These are phyloP conservation scores for Brachionus rubens DNA, from an alignment of 1,140 invertebrate species.

Conservation along the genomic window DNA sequence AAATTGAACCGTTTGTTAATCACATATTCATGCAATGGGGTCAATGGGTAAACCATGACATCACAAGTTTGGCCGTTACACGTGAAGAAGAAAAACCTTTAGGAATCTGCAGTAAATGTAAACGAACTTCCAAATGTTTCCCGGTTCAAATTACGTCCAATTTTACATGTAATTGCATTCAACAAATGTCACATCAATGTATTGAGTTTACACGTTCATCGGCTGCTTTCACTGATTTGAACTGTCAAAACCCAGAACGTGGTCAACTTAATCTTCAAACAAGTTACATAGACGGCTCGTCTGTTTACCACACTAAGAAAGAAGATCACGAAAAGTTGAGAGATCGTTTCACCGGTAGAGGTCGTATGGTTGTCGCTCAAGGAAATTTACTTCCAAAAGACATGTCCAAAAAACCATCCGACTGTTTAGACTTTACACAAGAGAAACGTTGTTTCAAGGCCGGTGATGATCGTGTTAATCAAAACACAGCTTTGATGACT, in stretches of 20 bases:
- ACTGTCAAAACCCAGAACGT: slow-evolving; percentile 49
- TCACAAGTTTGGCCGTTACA: slow-evolving; percentile 49
- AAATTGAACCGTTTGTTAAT: slow-evolving; percentile 38
- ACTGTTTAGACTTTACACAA: slow-evolving; percentile 36
- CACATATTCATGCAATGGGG: slow-evolving; percentile 61
- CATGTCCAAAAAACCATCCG: slow-evolving; percentile 53
- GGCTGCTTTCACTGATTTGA: background rate
- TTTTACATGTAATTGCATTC: slow-evolving; percentile 24
- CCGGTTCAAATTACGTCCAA: background rate
- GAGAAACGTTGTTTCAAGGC: slow-evolving; percentile 49
- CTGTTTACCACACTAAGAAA: slow-evolving; percentile 69
- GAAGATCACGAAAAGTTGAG: slow-evolving; percentile 3
- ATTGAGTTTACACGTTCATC: slow-evolving; percentile 34
- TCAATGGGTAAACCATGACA: slow-evolving; percentile 68
- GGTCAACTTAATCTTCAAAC: slow-evolving; percentile 76
- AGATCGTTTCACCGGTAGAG: background rate
- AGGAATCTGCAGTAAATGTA: slow-evolving; percentile 1
- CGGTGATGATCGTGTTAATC: slow-evolving; percentile 81
- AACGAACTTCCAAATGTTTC: slow-evolving; percentile 3
- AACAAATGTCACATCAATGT: slow-evolving; percentile 39
- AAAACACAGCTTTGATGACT: slow-evolving; percentile 79
- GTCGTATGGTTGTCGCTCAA: background rate
- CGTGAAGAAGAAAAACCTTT: slow-evolving; percentile 14
- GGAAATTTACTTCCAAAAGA: slow-evolving; percentile 72
- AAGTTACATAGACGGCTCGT: slow-evolving; percentile 76